Conservation (phyloP, 2,888 invertebrate species). For the Cetonia aurata region DNA sequence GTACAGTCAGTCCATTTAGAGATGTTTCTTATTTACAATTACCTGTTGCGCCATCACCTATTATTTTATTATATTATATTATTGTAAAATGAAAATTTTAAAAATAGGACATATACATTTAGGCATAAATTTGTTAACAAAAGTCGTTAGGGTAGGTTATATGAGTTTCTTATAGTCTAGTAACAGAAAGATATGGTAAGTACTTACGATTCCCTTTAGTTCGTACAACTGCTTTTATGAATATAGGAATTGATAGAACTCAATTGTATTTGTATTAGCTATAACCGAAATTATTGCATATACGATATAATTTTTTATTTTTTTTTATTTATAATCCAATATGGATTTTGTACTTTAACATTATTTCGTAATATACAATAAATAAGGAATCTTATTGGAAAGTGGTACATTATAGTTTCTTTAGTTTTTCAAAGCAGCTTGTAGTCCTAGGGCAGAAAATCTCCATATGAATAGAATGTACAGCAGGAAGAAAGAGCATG, state of each 20-base stretch:
- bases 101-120: too few relatives aligned
- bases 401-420: background rate
- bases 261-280: constrained; percentile 6
- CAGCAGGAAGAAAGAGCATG: constrained; percentile 1
- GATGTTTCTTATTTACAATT: constrained; percentile 15
- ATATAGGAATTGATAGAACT: constrained; percentile 33
- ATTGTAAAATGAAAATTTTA: too few relatives aligned
- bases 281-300: background rate
- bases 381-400: background rate
- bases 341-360: constrained; percentile 23
- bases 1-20: constrained; percentile 32
- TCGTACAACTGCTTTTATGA: background rate
- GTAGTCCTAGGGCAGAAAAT: constrained; percentile 1
- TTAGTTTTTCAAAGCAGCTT: background rate
- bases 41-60: background rate
- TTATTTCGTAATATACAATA: too few relatives aligned
- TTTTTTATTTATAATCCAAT: constrained; percentile 27
- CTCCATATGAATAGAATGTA: constrained; percentile 26
- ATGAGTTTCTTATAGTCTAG: too few relatives aligned
- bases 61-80: too few relatives aligned
- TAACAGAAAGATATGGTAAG: too few relatives aligned
- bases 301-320: background rate
- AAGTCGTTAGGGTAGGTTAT: too few relatives aligned
- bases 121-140: too few relatives aligned
- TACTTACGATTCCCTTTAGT: background rate